Conservation (phyloP, 2,113 vertebrate species). For the Rhipidura dahli region DNA sequence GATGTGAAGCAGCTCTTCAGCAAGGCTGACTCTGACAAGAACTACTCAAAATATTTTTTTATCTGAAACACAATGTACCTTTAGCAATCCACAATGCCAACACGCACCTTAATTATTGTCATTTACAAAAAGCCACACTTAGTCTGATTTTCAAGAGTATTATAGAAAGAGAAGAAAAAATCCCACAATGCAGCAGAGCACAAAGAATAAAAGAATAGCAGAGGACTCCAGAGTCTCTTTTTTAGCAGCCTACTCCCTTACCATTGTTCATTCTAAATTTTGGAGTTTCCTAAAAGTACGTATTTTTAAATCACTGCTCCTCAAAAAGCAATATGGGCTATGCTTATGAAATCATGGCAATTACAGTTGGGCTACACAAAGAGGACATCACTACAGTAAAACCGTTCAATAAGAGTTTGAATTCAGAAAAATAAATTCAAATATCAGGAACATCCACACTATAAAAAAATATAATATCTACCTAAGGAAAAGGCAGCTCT, state of each 20-base stretch:
- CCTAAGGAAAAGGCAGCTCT: not conserved
- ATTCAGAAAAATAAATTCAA: not conserved
- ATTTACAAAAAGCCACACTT: not conserved
- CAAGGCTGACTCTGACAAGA: not conserved
- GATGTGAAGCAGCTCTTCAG: not conserved
- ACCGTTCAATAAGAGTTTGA: not conserved
- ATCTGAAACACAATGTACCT: not conserved
- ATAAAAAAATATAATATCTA: not conserved
- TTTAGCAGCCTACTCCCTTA: not conserved
- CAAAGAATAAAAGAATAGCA: not conserved
- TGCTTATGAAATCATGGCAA: not conserved
- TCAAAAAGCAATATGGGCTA: accelerated
- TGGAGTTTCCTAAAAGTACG: not conserved
- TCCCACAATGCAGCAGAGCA: not conserved
- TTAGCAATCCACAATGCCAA: not conserved
- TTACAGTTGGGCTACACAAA: not conserved
- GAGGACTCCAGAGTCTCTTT: not conserved
- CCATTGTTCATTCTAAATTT: not conserved
- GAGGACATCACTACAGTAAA: not conserved
- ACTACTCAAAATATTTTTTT: not conserved
- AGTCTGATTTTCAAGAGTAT: not conserved
- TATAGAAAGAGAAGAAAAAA: not conserved
- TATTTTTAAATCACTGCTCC: not conserved
- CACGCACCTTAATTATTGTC: not conserved
- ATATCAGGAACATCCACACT: not conserved